phyloP scores from a whole-genome alignment of 2,797 vertebrate genomes.

The Amniataba percoides region DNA sequence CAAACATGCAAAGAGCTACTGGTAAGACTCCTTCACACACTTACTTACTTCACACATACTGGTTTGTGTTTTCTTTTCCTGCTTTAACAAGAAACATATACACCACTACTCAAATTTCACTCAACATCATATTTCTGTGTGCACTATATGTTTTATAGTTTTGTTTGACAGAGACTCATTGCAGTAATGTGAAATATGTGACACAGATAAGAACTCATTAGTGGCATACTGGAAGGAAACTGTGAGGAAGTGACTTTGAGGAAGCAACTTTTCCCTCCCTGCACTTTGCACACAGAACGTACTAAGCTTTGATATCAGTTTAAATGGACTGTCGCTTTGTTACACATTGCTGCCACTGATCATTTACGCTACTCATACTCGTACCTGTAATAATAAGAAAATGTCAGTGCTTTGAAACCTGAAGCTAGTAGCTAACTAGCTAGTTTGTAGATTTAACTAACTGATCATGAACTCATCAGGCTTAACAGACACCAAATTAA shows the following conservation, averaged over 20 bases:
- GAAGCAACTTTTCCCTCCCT: constrained; percentile 9
- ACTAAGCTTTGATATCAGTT: neutral
- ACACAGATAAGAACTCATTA: neutral
- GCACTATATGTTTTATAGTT: neutral
- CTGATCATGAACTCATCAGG: too few species aligned
- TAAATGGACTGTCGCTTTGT: neutral
- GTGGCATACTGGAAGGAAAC: neutral
- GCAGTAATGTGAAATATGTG: neutral
- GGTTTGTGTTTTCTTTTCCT: neutral
- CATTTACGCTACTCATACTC: neutral
- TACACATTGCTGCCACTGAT: neutral
- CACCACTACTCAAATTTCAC: neutral
- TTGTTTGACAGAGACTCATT: neutral
- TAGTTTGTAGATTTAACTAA: neutral
- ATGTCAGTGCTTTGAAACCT: neutral
- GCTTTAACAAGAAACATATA: neutral
- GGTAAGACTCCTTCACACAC: too few species aligned
- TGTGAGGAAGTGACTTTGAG: constrained; percentile 29
- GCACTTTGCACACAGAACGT: neutral
- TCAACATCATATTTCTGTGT: neutral
- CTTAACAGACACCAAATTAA: neutral
- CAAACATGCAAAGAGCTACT: neutral
- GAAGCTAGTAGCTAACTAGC: too few species aligned
- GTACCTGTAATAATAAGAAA: too few species aligned
- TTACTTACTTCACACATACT: too few species aligned